Base-by-base conservation (phyloP, 1,140 invertebrate genomes). In the Drosophila hydei region DNA sequence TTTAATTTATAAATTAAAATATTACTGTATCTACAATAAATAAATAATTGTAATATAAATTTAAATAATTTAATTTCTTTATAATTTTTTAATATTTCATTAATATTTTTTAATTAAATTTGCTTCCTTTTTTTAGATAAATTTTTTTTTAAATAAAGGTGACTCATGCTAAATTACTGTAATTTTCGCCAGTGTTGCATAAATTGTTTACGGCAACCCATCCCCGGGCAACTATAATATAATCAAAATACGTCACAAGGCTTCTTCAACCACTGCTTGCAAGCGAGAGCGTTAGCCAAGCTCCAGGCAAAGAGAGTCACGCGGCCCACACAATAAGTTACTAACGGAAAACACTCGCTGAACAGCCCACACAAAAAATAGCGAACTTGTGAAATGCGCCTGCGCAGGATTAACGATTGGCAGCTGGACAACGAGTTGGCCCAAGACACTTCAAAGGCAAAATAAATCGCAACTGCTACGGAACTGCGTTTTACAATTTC, bases 361-460 rank as follows among this genome's bases (percentile, higher is more conserved):
- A 51, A 23, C 61, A 42, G 48, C 77, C 77, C 81, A 81, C 74
- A 63, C 74, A 75, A 47, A 65, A 56, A 54, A 43, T 12, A 52
- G 4, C 62, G 23, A 59, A 12, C 54, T 9, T 2, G n/a, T 8
- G 9, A 0, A 63, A 8, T 50, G 83, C 83, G 83, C 65, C 50
- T 55, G 51, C 65, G 83, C 83, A 47, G 62, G 38, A 71, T 88
- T 88, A 88, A 88, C 75, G 83, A 88, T 88, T 88, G 78, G 51
- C 68, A 63, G 60, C 19, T 51, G 30, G 25, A 62, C 58, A 18
- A 52, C 52, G 65, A 61, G 79, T 68, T 42, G 63, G 30, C 52
- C 72, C 45, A 75, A 70, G 67, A 48, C 58, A 65, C 45, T 77
- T 52, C 19, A 74, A 75, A 70, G 68, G 68, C 75, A 88, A 83